Evolutionary conservation across 2,888 invertebrate species (phyloP), one percentile per base, ranked within the genome.

Genomic region (Mellilla xanthometata): DNA sequence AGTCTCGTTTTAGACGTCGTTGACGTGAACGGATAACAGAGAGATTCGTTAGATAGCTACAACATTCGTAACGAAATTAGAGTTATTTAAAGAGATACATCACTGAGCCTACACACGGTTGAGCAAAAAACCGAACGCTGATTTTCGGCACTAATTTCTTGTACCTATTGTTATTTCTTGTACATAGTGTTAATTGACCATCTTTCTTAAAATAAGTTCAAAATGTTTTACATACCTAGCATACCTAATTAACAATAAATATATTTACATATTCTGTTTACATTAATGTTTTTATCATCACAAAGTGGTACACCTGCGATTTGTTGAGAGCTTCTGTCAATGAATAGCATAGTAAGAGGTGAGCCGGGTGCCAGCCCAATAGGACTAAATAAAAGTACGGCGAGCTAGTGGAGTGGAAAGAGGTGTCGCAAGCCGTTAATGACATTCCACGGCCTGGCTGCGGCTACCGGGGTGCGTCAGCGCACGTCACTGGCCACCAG

Each of bases 401-500:
- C 67, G 64, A 36, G 38, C 10, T 36, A 41, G 47, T 22, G 31
- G 63, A 62, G 65, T 58, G 62, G 65, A 58, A 63, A 68, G 70
- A 58, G 70, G 67, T 81, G 76, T 81, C 76, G 76, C 73, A 78
- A 77, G 68, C 68, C 69, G 78, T 80, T 85, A 82, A 81, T 85
- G 81, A 80, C 85, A 86, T 85, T 85, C 81, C 81, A 65, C 69
- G 67, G 71, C 72, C 70, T 68, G 72, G 67, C n/a, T n/a, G n/a
- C n/a, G n/a, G n/a, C n/a, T n/a, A 74, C 70, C 68, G 56, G 68
- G 77, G 72, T 81, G 80, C 84, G 84, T 84, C 84, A 83, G 75
- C 73, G 64, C 61, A 77, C 81, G 83, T 81, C 77, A 83, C 68
- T 58, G 69, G 63, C 52, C 65, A 72, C 67, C 67, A 70, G 68